Evolutionary conservation across 1,140 invertebrate species (phyloP).

Genomic region (Rhynchophorus ferrugineus): DNA sequence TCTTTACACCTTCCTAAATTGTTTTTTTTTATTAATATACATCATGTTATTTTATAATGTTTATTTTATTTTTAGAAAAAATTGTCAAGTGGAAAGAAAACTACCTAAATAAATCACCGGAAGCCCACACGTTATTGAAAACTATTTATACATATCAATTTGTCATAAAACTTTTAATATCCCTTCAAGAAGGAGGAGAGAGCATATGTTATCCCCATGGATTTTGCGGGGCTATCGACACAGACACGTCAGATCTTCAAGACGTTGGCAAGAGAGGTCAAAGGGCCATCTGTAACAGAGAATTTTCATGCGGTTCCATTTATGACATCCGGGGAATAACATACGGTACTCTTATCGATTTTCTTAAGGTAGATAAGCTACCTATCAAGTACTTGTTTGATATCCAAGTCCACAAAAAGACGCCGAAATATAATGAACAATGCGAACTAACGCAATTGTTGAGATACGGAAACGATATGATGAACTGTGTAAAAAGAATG

Average conservation of each 20-base stretch:
- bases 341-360: conserved; percentile 22
- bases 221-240: conserved; percentile 3
- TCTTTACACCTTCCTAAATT: too few species aligned
- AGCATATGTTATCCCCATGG: conserved; percentile 22
- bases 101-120: conserved; percentile 9
- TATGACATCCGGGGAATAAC: conserved; percentile 16
- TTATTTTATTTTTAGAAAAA: conserved; percentile 21
- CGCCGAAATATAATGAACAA: conserved; percentile 7
- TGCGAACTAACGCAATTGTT: conserved; percentile 12
- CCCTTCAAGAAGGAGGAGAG: conserved; percentile 19
- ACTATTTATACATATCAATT: conserved; percentile 9
- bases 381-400: conserved; percentile 15
- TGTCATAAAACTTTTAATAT: conserved; percentile 21
- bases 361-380: conserved; percentile 12
- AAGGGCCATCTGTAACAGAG: conserved; percentile 5
- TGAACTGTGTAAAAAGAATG: conserved; percentile 19
- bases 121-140: conserved; percentile 10
- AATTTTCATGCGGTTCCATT: conserved; percentile 16
- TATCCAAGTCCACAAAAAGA: conserved; percentile 15
- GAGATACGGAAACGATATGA: conserved; percentile 16
- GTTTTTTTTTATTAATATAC: too few species aligned
- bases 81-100: conserved; percentile 25
- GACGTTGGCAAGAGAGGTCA: conserved; percentile 17
- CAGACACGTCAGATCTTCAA: conserved; percentile 11
- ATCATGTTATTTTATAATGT: too few species aligned